Conservation (phyloP, 2,888 invertebrate species). For the Hirtodrosophila duncani region DNA sequence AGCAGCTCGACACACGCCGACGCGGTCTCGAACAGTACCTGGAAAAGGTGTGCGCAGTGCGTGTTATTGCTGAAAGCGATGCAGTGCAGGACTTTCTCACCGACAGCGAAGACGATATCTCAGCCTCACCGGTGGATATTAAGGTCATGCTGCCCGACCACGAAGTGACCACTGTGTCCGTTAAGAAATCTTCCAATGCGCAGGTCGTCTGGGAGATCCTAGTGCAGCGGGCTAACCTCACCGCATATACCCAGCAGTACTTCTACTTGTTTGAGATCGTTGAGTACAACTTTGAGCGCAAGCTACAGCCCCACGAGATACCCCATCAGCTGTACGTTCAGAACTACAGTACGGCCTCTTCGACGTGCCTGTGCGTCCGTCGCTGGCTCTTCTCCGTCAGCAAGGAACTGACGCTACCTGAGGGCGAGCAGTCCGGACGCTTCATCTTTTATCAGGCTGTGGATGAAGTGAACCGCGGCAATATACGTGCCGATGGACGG, state of each 20-base stretch:
- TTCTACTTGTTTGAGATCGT: constrained; percentile 98
- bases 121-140: constrained; percentile 86
- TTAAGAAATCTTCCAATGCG: constrained; percentile 92
- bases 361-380: constrained; percentile 92
- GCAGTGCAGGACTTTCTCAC: constrained; percentile 98
- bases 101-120: constrained; percentile 90
- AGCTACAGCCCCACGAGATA: constrained; percentile 94
- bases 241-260: constrained; percentile 89
- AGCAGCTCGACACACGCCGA: constrained; percentile 95
- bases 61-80: constrained; percentile 98
- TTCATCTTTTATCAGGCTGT: constrained; percentile 96
- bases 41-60: constrained; percentile 97
- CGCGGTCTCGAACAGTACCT: constrained; percentile 98
- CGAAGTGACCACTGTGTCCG: constrained; percentile 91
- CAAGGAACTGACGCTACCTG: constrained; percentile 83
- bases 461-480: constrained; percentile 96
- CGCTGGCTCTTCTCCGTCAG: constrained; percentile 91
- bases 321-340: constrained; percentile 99
- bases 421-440: constrained; percentile 86
- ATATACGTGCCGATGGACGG: constrained; percentile 92
- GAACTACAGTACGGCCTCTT: constrained; percentile 98
- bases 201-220: constrained; percentile 94
- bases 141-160: constrained; percentile 93
- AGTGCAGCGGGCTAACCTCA: constrained; percentile 89
- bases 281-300: constrained; percentile 97